Evolutionary conservation across 2,113 vertebrate species (phyloP).

Genomic region (Gallinago media): DNA sequence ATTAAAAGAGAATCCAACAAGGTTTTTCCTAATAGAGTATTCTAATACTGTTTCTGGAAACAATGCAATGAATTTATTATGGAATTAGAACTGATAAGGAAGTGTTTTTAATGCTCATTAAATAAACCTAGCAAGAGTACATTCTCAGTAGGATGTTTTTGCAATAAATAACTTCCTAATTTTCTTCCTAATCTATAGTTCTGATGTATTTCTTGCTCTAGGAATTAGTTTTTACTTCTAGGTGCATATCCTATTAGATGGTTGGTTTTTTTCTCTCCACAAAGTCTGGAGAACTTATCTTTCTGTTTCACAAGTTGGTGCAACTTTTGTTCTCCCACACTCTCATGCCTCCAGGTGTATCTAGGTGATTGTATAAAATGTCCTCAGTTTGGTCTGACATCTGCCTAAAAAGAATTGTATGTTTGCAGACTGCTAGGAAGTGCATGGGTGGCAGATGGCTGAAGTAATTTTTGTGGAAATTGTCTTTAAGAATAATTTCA

Average conservation of each 20-base stretch:
- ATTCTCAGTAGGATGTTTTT: constrained; percentile 11
- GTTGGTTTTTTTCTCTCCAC: not conserved
- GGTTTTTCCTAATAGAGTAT: constrained; percentile 13
- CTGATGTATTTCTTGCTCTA: constrained; percentile 34
- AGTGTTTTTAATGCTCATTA: constrained; percentile 43
- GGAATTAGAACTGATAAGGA: constrained; percentile 56
- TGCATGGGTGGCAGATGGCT: not conserved
- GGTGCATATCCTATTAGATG: not conserved
- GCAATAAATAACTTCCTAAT: constrained; percentile 44
- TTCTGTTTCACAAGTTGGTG: not conserved
- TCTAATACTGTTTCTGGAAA: constrained; percentile 52
- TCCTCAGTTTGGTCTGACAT: not conserved
- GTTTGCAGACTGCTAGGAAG: not conserved
- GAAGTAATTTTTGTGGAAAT: not conserved
- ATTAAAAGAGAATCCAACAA: constrained; percentile 41
- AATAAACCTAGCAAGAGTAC: constrained; percentile 16
- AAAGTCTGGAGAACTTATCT: not conserved
- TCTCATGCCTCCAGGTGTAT: not conserved
- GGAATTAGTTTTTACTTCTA: not conserved
- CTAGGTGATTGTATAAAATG: not conserved
- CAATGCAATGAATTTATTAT: constrained; percentile 41
- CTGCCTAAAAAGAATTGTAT: not conserved
- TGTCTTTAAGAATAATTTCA: not conserved
- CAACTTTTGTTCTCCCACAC: not conserved
- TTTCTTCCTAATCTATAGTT: constrained; percentile 25